phyloP scores from a whole-genome alignment of 1,140 invertebrate species.

The Macrosteles quadrilineatus region DNA sequence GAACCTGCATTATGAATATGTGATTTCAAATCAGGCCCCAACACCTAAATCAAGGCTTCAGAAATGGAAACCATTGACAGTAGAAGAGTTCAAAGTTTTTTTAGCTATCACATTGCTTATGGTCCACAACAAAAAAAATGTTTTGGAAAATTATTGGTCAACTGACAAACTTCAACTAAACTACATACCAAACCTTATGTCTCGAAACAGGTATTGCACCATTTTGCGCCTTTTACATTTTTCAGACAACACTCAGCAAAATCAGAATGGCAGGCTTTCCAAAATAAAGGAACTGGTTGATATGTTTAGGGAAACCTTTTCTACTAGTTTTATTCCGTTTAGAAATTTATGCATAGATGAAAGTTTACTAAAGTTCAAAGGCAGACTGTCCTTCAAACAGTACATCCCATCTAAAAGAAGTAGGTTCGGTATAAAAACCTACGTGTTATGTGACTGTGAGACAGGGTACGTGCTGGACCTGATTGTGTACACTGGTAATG shows the following conservation, averaged over 20 bases:
- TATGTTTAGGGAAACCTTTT: background rate
- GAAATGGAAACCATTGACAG: background rate
- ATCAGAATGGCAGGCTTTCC: background rate
- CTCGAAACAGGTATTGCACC: background rate
- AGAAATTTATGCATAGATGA: too few species aligned
- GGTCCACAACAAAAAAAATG: background rate
- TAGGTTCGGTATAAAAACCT: too few species aligned
- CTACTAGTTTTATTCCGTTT: slow-evolving; percentile 35
- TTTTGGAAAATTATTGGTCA: background rate
- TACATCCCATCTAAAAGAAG: slow-evolving; percentile 41
- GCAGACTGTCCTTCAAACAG: slow-evolving; percentile 40
- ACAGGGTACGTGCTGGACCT: slow-evolving; percentile 33
- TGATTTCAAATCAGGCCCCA: background rate
- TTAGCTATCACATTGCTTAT: background rate
- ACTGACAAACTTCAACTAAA: too few species aligned
- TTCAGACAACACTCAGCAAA: background rate
- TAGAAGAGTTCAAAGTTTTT: background rate
- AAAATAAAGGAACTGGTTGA: slow-evolving; percentile 7
- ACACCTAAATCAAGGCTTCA: background rate
- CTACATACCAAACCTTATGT: background rate
- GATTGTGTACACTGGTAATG: slow-evolving; percentile 34
- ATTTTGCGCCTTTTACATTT: background rate
- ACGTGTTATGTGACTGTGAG: slow-evolving; percentile 34
- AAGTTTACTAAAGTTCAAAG: slow-evolving; percentile 42
- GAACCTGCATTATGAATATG: background rate